Evolutionary conservation across 1,140 invertebrate genomes (phyloP), one percentile per base, ranked within the genome.

Genomic region (Drosophila punjabiensis): DNA sequence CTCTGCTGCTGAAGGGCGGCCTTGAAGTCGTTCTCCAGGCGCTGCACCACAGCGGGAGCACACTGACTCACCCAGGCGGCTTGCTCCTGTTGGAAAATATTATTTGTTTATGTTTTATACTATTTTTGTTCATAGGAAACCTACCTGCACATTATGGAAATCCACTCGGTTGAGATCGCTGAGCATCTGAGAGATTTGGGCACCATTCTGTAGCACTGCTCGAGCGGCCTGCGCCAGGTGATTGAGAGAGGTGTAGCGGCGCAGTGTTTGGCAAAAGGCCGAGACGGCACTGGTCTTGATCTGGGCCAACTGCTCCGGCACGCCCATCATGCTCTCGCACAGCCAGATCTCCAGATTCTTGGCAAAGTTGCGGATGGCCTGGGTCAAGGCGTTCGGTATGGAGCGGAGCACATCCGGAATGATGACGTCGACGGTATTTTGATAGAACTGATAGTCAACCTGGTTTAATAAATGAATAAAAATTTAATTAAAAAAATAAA

Each of bases 51-150:
- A 37, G 95, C 94, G 79, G 97, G 96, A 83, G 98, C 97, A 95
- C 98, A 99, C 81, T 98, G 97, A 93, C 98, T 99, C 4, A 99
- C 98, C 98, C 98, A 99, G 1, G 98, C 98, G 4, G 98, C 98
- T 95, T 98, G 96, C 73, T 95, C 94, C 87, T 94, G 47, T 7
- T 32, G n/a, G 63, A 4, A 13, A 18, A 58, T 7, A 20, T 24
- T n/a, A 39, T 4, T 18, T 16, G 14, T 48, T 48, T 24, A 9
- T 18, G 13, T 32, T 32, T 6, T 11, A 14, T 13, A 32, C 7
- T 11, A 0, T 4, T 0, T 2, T 18, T n/a, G 0, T 18, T 7
- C 3, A 2, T 13, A 1, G 9, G 33, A 53, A 33, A 53, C 87
- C 82, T 93, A 96, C 96, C 94, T 99, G 98, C 8, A 99, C 98